phyloP scores from a whole-genome alignment of 2,113 vertebrate genomes.

The Aix galericulata region DNA sequence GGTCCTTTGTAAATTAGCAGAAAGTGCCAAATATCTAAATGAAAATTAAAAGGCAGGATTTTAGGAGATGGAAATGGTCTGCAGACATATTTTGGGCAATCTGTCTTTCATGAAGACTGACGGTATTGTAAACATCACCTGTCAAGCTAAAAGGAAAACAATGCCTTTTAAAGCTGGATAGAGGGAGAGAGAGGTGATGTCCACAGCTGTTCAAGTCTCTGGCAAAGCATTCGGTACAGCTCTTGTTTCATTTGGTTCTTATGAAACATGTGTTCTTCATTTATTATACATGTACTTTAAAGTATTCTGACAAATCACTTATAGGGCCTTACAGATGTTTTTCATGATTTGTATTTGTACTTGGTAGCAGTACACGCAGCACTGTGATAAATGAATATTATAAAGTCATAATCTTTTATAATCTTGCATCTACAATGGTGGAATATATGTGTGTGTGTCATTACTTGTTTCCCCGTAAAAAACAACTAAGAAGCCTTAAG shows the following conservation, averaged over 20 bases:
- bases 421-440: not conserved
- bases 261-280: conserved; percentile 77
- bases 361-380: conserved; percentile 36
- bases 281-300: conserved; percentile 70
- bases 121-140: conserved; percentile 54
- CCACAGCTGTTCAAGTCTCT: conserved; percentile 72
- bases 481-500: not conserved
- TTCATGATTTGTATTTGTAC: conserved; percentile 60
- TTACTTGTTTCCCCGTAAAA: not conserved
- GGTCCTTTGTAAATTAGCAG: not conserved
- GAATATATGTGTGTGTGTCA: not conserved
- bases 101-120: not conserved
- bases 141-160: conserved; percentile 58
- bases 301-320: conserved; percentile 74
- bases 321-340: conserved; percentile 68
- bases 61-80: not conserved
- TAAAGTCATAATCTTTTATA: conserved; percentile 13
- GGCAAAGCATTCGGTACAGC: conserved; percentile 64
- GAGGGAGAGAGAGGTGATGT: conserved; percentile 53
- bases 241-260: conserved; percentile 73
- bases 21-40: not conserved
- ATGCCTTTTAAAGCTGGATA: conserved; percentile 39
- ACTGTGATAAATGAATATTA: not conserved
- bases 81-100: not conserved
- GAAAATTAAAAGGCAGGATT: not conserved